A percentile compares a stretch with the other conserved stretches of the same genome.
phyloP scores from a whole-genome alignment of 2,888 invertebrate species.

The Zele albiditarsus region DNA sequence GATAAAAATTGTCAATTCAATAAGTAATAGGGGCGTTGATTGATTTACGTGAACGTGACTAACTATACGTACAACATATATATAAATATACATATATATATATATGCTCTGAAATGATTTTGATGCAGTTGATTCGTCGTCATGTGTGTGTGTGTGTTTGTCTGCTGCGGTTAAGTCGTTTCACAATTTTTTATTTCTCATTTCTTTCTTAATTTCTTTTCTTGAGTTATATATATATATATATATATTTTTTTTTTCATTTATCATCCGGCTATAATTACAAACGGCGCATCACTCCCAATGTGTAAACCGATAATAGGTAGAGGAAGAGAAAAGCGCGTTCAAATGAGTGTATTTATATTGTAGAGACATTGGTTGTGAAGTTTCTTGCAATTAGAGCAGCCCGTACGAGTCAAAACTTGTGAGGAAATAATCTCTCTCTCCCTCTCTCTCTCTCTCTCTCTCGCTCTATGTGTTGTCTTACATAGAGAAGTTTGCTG shows the following conservation, averaged over 20 bases:
- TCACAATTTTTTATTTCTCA: constrained; percentile 21
- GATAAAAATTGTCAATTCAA: constrained; percentile 33
- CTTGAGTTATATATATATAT: too few relatives aligned
- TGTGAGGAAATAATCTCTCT: constrained; percentile 40
- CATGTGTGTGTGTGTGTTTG: not conserved
- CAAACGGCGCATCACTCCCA: constrained; percentile 28
- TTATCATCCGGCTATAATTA: constrained; percentile 33
- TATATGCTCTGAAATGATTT: not conserved
- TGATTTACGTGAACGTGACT: constrained; percentile 33
- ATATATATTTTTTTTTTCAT: not conserved
- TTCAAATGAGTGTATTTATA: constrained; percentile 19
- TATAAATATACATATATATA: not conserved
- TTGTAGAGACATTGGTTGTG: constrained; percentile 9
- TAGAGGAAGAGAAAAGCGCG: constrained; percentile 38
- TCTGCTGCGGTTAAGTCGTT: too few relatives aligned
- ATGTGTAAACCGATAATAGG: constrained; percentile 35
- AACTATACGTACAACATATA: not conserved
- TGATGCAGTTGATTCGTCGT: not conserved
- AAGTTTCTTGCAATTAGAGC: constrained; percentile 44
- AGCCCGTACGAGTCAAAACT: constrained; percentile 35
- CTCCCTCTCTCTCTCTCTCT: not conserved
- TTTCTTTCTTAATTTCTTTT: not conserved
- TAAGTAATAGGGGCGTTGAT: constrained; percentile 37
- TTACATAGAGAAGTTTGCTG: not conserved
- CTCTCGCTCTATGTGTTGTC: too few relatives aligned